phyloP scores from a whole-genome alignment of 2,888 invertebrate species.

The Pantelozetes paolii region DNA sequence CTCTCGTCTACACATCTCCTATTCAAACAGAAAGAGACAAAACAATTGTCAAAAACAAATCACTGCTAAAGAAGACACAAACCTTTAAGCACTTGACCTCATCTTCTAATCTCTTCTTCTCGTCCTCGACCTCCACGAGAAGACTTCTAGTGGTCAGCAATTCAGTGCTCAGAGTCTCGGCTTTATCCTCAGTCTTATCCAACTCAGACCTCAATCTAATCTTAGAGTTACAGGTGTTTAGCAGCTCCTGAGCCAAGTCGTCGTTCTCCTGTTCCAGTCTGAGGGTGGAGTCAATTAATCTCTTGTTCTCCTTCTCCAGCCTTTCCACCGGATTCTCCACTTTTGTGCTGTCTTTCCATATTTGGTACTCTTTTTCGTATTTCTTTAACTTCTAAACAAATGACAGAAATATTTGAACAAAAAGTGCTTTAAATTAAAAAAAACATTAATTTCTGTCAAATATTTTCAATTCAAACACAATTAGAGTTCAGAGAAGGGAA shows the following conservation, averaged over 20 bases:
- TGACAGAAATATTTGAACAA: neutral
- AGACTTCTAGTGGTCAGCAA: slow-evolving; percentile 53
- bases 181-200: slow-evolving; percentile 55
- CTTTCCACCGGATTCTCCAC: slow-evolving; percentile 57
- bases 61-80: neutral
- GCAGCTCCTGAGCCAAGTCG: slow-evolving; percentile 59
- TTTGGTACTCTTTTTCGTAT: slow-evolving; percentile 83
- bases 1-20: slow-evolving; percentile 69
- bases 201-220: slow-evolving; percentile 54
- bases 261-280: slow-evolving; percentile 61
- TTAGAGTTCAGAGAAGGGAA: slow-evolving; percentile 3
- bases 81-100: slow-evolving; percentile 56
- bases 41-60: neutral
- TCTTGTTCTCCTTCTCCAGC: slow-evolving; percentile 56
- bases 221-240: slow-evolving; percentile 57
- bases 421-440: neutral
- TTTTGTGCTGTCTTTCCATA: slow-evolving; percentile 62
- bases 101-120: slow-evolving; percentile 64
- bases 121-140: slow-evolving; percentile 68
- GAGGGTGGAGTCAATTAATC: slow-evolving; percentile 57
- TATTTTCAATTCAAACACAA: too few species aligned
- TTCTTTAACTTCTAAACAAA: slow-evolving; percentile 74
- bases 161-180: slow-evolving; percentile 54
- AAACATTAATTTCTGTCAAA: neutral
- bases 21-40: neutral